Evolutionary conservation across 2,113 vertebrate species (phyloP).

Genomic region (Sardina pilchardus): DNA sequence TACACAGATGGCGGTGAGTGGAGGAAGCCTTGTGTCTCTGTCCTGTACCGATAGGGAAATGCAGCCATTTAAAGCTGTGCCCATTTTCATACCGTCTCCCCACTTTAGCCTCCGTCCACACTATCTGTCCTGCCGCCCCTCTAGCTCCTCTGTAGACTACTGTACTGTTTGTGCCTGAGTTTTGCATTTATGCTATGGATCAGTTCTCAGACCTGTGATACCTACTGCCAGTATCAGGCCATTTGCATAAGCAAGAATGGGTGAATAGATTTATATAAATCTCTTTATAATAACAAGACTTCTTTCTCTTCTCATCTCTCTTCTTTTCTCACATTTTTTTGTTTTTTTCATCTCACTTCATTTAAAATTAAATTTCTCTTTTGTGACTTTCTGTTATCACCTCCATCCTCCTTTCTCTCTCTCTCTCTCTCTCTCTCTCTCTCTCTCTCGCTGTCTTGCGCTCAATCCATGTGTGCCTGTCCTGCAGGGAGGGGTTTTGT

Average conservation of each 20-base stretch:
- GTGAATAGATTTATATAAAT: background rate
- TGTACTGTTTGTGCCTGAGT: background rate
- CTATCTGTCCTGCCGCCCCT: constrained; percentile 66
- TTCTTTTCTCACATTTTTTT: background rate
- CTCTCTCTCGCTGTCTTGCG: background rate
- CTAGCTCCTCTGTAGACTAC: too few species aligned
- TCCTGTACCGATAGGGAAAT: background rate
- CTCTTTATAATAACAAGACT: too few species aligned
- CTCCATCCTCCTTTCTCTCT: background rate
- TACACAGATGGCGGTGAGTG: background rate
- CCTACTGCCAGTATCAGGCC: background rate
- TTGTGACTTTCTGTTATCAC: background rate
- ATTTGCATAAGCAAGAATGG: background rate
- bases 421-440: background rate
- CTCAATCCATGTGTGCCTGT: background rate
- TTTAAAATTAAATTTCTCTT: background rate
- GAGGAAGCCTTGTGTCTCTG: background rate
- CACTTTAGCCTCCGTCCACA: background rate
- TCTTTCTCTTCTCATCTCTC: background rate
- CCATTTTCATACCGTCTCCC: background rate
- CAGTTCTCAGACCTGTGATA: too few species aligned
- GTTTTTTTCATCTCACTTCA: background rate
- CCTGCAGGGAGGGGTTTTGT: constrained; percentile 69
- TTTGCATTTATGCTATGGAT: background rate
- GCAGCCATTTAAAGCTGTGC: background rate